Base-by-base conservation (phyloP, 2,797 vertebrate species). In the Halcyon leucocephala region DNA sequence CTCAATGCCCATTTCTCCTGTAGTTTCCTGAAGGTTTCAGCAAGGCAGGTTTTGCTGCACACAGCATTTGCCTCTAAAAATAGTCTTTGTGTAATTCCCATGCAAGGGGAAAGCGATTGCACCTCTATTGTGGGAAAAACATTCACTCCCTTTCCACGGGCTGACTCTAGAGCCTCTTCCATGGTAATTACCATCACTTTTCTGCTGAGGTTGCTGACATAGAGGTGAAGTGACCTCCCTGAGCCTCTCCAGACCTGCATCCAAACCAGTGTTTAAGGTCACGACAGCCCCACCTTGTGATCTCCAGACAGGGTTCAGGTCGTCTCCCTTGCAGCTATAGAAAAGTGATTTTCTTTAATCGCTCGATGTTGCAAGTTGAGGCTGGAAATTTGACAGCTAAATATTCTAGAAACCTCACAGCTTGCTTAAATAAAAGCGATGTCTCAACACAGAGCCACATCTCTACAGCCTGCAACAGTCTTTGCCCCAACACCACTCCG, bases 91-190 rank as follows among this genome's bases (percentile, higher is more conserved):
- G 91, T 91, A 95, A 95, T 48, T 81, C 65, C 9, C 9, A 2
- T 26, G 55, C 73, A 51, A 86, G 69, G 88, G 65, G 55, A 85
- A 65, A 87, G 91, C 91, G 91, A 92, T 87, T 85, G 64, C 60
- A 58, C 10, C 39, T 66, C 42, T 66, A 10, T 67, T 61, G 12
- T 12, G 10, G 92, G 90, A 66, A 69, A 89, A 96, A 73, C 60
- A 8, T 35, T 73, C 93, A 73, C 92, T 95, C 96, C 96, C 92
- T 95, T 48, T 90, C 90, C 90, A 91, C 0, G 6, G 62, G 78
- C 69, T 84, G 89, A 33, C 22, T 94, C 42, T 26, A 28, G 70
- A 86, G 58, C 41, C 49, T 70, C 72, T 77, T 66, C 9, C 0
- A 12, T 35, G 52, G 14, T 60, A 86, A 94, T 16, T 81, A 85